Percentiles rank a stretch among this genome's conserved stretches.
Evolutionary conservation across 92 coral and sea anemone species (phyloP).

Genomic region (Porites cylindrica): DNA sequence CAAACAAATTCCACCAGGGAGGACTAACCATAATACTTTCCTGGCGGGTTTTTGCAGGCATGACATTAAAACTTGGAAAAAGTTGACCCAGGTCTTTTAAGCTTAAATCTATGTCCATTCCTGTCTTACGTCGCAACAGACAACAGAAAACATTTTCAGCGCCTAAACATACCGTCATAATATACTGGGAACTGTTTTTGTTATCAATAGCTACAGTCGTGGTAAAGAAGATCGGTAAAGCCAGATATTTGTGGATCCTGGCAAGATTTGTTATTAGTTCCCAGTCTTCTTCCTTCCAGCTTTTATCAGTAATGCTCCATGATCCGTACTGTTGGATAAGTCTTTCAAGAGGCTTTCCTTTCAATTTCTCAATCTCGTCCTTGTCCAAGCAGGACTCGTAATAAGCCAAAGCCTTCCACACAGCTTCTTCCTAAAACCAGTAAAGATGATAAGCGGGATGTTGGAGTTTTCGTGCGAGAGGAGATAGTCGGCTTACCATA

Average conservation of each 20-base stretch:
- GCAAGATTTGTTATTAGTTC: constrained; percentile 67
- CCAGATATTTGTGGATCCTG: constrained; percentile 70
- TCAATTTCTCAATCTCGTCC: constrained; percentile 68
- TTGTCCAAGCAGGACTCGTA: constrained; percentile 87
- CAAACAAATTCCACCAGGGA: too few species aligned
- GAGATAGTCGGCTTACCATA: too few species aligned
- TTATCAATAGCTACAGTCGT: constrained; percentile 59
- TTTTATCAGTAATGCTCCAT: constrained; percentile 82
- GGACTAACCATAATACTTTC: too few species aligned
- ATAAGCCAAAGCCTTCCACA: constrained; percentile 83
- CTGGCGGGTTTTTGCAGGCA: too few species aligned
- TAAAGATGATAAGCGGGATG: not conserved
- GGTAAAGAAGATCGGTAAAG: constrained; percentile 57
- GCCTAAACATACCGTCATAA: constrained; percentile 62
- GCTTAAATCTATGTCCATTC: too few species aligned
- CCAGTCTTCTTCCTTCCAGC: constrained; percentile 82
- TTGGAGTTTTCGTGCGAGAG: too few species aligned
- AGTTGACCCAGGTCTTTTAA: too few species aligned
- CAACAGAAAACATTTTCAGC: too few species aligned
- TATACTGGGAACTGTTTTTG: constrained; percentile 74
- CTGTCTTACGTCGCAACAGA: not conserved
- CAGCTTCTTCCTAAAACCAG: constrained; percentile 80
- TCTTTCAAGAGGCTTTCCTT: constrained; percentile 65
- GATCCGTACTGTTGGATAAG: constrained; percentile 80
- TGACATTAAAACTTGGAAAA: too few species aligned